Conservation (phyloP, 53 echinoderm and acorn worm genomes). For the Astropecten irregularis region DNA sequence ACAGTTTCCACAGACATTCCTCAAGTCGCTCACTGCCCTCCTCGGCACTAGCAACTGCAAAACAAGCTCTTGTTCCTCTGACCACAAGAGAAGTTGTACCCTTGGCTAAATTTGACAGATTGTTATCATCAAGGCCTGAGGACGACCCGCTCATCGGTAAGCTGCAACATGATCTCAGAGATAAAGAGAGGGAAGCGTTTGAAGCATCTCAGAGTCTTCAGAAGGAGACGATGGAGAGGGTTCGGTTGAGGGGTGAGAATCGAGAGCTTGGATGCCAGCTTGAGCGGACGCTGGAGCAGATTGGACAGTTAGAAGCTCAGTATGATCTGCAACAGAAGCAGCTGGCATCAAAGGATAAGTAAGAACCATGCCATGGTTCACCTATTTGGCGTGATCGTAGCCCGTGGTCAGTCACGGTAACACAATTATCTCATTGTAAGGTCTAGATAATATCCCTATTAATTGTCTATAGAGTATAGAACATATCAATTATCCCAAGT, state of each 20-base stretch:
- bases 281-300: slow-evolving; percentile 58
- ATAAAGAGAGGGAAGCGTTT: slow-evolving; percentile 26
- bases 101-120: neutral
- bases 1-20: neutral
- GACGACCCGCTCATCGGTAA: neutral
- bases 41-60: slow-evolving; percentile 1
- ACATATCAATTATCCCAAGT: too few relatives aligned
- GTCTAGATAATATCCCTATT: too few relatives aligned
- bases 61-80: neutral
- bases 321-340: slow-evolving; percentile 1
- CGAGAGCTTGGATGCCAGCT: slow-evolving; percentile 42
- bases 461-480: too few relatives aligned
- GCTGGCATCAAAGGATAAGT: slow-evolving; percentile 34
- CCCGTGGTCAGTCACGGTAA: neutral
- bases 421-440: too few relatives aligned
- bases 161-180: neutral
- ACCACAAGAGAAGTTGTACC: neutral
- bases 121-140: neutral
- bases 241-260: slow-evolving; percentile 55
- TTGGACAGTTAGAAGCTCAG: slow-evolving; percentile 53
- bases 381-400: neutral
- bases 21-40: neutral
- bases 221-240: slow-evolving; percentile 55
- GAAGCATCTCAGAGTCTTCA: slow-evolving; percentile 9
- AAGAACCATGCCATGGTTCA: too few relatives aligned